phyloP scores from a whole-genome alignment of 2,797 vertebrate species.

The Neolamprologus multifasciatus region DNA sequence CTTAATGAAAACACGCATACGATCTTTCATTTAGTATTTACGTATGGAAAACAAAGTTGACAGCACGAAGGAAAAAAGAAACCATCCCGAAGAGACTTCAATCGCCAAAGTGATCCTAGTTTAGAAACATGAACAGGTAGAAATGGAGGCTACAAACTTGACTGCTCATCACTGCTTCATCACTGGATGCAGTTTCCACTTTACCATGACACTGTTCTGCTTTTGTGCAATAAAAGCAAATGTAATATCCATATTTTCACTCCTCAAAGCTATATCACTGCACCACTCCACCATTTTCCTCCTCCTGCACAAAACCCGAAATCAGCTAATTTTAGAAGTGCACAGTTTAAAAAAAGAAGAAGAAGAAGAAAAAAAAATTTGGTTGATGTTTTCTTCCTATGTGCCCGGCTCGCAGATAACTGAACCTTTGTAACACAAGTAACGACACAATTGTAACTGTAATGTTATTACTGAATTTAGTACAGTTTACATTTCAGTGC shows the following conservation, averaged over 20 bases:
- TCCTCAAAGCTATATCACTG: neutral
- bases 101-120: neutral
- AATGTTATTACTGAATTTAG: neutral
- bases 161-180: neutral
- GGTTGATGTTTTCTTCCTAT: neutral
- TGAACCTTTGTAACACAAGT: neutral
- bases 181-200: neutral
- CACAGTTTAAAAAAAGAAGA: neutral
- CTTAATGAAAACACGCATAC: neutral
- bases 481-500: neutral
- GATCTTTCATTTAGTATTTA: neutral
- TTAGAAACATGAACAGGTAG: neutral
- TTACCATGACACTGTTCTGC: neutral
- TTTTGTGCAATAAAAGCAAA: neutral
- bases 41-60: neutral
- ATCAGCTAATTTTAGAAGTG: neutral
- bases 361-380: rapidly evolving
- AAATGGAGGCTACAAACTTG: neutral
- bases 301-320: neutral
- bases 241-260: neutral
- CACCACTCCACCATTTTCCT: neutral
- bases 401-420: neutral
- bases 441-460: neutral
- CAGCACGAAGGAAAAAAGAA: neutral
- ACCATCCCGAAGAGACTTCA: neutral